Evolutionary conservation across 1,140 invertebrate species (phyloP).

Genomic region (Bilobella aurantiaca): DNA sequence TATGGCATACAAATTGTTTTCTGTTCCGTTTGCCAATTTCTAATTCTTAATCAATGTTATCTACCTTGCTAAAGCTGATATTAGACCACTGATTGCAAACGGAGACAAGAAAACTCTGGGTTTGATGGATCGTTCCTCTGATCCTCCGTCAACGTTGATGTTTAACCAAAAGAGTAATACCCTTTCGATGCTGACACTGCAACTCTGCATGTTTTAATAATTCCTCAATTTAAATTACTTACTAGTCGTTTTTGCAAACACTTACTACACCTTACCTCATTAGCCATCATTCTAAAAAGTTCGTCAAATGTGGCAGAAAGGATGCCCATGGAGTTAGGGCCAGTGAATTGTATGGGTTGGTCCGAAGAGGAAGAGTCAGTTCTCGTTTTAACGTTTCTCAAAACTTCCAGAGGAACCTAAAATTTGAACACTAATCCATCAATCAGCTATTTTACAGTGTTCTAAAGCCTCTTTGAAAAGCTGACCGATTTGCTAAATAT

Average conservation of each 20-base stretch:
- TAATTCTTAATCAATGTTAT: neutral
- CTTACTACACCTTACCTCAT: conserved; percentile 22
- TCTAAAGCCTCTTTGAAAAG: too few species aligned
- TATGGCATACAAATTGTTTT: too few species aligned
- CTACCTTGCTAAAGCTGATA: conserved; percentile 35
- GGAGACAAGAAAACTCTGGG: conserved; percentile 34
- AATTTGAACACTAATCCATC: neutral
- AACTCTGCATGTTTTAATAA: conserved; percentile 25
- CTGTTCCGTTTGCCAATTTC: neutral
- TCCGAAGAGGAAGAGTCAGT: neutral
- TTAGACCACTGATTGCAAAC: conserved; percentile 32
- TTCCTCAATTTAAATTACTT: neutral
- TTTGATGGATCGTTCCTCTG: conserved; percentile 22
- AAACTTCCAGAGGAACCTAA: conserved; percentile 18
- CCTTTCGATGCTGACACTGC: conserved; percentile 33
- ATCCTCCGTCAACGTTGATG: conserved; percentile 34
- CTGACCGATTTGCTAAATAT: too few species aligned
- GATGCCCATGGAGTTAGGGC: conserved; percentile 17
- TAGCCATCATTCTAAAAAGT: conserved; percentile 33
- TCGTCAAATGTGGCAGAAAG: conserved; percentile 24
- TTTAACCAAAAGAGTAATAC: conserved; percentile 36
- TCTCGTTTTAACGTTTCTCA: conserved; percentile 10
- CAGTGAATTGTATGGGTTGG: neutral
- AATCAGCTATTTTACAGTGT: neutral
- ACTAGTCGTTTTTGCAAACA: too few species aligned